Conservation (phyloP, 1,140 invertebrate species). For the Parapsyche elsis region DNA sequence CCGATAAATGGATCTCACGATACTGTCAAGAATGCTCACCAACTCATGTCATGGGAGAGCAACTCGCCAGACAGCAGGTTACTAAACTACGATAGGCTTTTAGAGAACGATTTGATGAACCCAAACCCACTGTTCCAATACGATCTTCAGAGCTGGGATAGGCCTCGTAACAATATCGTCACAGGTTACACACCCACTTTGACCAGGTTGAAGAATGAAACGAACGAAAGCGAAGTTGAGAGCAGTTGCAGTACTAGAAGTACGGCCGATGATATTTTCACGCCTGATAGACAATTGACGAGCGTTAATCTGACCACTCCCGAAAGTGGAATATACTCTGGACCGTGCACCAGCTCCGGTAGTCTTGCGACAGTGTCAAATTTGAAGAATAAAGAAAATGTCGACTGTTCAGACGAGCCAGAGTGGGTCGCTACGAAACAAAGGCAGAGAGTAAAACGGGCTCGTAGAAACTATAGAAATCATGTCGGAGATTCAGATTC, state of each 20-base stretch:
- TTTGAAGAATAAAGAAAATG: conserved; percentile 18
- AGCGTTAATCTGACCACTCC: conserved; percentile 53
- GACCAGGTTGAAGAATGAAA: conserved; percentile 64
- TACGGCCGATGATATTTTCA: conserved; percentile 57
- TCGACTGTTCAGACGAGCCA: conserved; percentile 64
- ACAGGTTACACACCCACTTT: conserved; percentile 59
- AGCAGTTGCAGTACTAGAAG: conserved; percentile 64
- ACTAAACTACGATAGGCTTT: not conserved
- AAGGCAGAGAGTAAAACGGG: conserved; percentile 67
- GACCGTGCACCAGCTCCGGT: conserved; percentile 58
- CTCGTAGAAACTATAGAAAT: conserved; percentile 67
- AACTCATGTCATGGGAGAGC: conserved; percentile 57
- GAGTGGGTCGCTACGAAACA: conserved; percentile 66
- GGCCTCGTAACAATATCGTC: conserved; percentile 25
- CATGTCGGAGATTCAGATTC: conserved; percentile 70
- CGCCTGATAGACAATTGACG: conserved; percentile 49
- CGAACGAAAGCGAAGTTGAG: conserved; percentile 65
- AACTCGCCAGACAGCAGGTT: conserved; percentile 47
- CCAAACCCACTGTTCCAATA: conserved; percentile 27
- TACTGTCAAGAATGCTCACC: conserved; percentile 65
- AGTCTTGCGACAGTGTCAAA: conserved; percentile 55
- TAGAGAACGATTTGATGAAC: conserved; percentile 25
- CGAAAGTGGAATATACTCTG: conserved; percentile 60
- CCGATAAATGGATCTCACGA: conserved; percentile 69
- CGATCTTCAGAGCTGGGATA: conserved; percentile 39